Conservation (phyloP, 1,140 invertebrate species). For the Leptinotarsa undecemlineata region DNA sequence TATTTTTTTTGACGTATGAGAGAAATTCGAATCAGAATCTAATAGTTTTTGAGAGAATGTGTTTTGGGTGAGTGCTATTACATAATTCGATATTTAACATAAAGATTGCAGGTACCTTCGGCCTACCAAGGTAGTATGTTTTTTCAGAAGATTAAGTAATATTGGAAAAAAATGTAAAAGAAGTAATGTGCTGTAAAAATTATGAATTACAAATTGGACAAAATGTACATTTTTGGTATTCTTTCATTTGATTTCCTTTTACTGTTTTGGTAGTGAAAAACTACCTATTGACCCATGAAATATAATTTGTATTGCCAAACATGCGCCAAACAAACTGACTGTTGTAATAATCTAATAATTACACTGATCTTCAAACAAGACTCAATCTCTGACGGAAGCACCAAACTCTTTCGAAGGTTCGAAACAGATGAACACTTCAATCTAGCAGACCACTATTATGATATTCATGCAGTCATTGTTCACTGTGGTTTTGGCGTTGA, state of each 20-base stretch:
- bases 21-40: not conserved
- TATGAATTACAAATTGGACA: conserved; percentile 8
- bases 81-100: conserved; percentile 11
- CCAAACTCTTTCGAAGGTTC: too few species aligned
- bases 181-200: conserved; percentile 17
- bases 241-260: not conserved
- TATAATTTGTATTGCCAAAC: too few species aligned
- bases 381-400: too few species aligned
- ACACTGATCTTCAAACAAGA: too few species aligned
- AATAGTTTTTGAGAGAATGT: not conserved
- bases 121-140: conserved; percentile 33
- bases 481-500: too few species aligned
- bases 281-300: too few species aligned
- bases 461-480: too few species aligned
- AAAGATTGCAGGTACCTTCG: conserved; percentile 38
- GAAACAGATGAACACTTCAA: too few species aligned
- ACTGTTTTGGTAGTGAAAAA: too few species aligned
- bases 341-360: too few species aligned
- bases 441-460: too few species aligned
- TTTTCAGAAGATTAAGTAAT: conserved; percentile 31
- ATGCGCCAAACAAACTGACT: too few species aligned
- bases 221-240: conserved; percentile 12
- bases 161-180: conserved; percentile 36
- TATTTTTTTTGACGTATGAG: not conserved
- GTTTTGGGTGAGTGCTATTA: not conserved